Base-by-base conservation (phyloP, 2,888 invertebrate species). In the Mythimna vitellina region DNA sequence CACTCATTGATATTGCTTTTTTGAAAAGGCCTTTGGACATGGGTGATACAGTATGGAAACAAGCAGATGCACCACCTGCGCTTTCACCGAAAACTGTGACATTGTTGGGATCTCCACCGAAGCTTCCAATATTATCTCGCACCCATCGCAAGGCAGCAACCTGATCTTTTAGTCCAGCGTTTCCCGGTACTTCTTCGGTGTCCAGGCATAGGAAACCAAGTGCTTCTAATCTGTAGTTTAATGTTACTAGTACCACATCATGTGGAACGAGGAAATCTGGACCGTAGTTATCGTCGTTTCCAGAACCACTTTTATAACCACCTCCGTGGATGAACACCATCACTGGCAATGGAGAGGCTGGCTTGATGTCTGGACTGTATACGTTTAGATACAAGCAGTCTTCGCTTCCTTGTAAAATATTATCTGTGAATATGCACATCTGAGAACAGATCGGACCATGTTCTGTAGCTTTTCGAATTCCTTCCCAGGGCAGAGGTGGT, bases 291-390 rank as follows among this genome's bases (percentile, higher is more conserved):
- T 81, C 80, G 5, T 81, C 83, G 76, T 92, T 78, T 46, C 92
- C 92, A 0, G 90, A 90, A 6, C 92, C 92, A 17, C 87, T 84
- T 64, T 86, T 83, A 63, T 86, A 93, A 0, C 84, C 91, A 0
- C 92, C 92, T 14, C 92, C 92, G 57, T 92, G 91, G 29, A 93
- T 89, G 71, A 87, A 92, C 0, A 92, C 84, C 92, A 93, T 92
- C 10, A 93, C 92, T 29, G 92, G 88, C 0, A 89, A 73, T 0
- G 84, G 85, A 0, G 74, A 58, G 0, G 68, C 53, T 6, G 89
- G 82, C 8, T 78, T 81, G 0, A 90, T 38, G 0, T 88, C 71
- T 57, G 89, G 89, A 5, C 91, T 87, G 71, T 92, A 93, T 1
- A 93, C 91, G 69, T 93, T 93, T 0, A 92, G 81, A 56, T 86